phyloP scores from a whole-genome alignment of 1,140 invertebrate genomes.

The Lordiphosa stackelbergi region DNA sequence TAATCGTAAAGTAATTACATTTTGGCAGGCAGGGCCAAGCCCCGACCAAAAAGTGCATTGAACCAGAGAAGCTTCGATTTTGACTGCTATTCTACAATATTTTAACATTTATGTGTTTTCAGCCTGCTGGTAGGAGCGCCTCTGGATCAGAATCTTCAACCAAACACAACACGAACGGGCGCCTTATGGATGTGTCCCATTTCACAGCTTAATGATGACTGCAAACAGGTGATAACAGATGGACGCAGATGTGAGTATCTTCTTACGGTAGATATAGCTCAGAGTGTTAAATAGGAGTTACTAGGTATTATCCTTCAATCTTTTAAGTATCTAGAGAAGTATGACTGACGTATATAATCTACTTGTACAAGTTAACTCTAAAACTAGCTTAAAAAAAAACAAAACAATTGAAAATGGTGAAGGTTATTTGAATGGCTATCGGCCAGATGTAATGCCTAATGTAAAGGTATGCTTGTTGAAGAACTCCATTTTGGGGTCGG shows the following conservation, averaged over 20 bases:
- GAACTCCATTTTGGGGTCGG: no score
- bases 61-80: slow-evolving; percentile 30
- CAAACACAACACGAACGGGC: slow-evolving; percentile 89
- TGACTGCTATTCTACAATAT: slow-evolving; percentile 1
- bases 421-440: slow-evolving; percentile 9
- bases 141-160: slow-evolving; percentile 89
- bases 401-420: slow-evolving; percentile 11
- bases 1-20: slow-evolving; percentile 50
- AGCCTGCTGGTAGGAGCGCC: slow-evolving; percentile 96
- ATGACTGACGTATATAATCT: no score
- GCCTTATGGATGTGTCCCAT: slow-evolving; percentile 92
- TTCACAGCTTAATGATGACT: slow-evolving; percentile 83
- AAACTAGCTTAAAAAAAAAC: no score
- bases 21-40: slow-evolving; percentile 57
- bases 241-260: slow-evolving; percentile 86
- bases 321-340: no score
- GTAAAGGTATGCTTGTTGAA: no score
- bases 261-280: neutral
- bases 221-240: slow-evolving; percentile 91
- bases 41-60: slow-evolving; percentile 54
- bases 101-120: slow-evolving; percentile 12
- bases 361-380: no score
- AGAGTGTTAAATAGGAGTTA: neutral
- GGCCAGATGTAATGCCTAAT: no score
- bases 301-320: neutral